phyloP scores from a whole-genome alignment of 2,113 vertebrate genomes.

The Sinocyclocheilus grahami region DNA sequence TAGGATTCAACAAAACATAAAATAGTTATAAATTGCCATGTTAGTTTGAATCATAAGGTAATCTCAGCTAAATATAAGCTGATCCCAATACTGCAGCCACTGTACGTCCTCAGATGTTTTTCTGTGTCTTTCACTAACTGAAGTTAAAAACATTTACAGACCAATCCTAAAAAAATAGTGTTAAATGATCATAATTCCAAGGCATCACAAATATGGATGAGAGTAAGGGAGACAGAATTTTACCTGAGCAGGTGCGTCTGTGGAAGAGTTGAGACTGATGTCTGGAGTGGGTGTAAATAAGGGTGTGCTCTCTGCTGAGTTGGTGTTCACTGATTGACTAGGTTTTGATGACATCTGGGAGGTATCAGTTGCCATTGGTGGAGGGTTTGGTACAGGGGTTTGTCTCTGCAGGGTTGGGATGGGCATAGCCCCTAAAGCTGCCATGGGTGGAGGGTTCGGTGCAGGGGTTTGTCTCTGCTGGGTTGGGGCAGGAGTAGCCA shows the following conservation, averaged over 20 bases:
- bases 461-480: constrained; percentile 40
- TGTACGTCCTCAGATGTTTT: not conserved
- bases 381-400: constrained; percentile 49
- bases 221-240: not conserved
- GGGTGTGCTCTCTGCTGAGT: constrained; percentile 23
- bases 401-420: constrained; percentile 31
- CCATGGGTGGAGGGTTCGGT: constrained; percentile 44
- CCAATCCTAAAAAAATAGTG: not conserved
- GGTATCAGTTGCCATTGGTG: not conserved
- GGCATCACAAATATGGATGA: not conserved
- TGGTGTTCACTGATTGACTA: constrained; percentile 8
- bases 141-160: not conserved
- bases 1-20: not conserved
- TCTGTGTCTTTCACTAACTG: not conserved
- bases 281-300: constrained; percentile 22
- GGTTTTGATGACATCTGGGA: not conserved
- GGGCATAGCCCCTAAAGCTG: not conserved
- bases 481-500: not conserved
- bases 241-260: constrained; percentile 45
- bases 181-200: not conserved
- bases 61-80: not conserved
- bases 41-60: not conserved
- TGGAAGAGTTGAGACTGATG: not conserved
- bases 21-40: not conserved
- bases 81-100: not conserved